A percentile compares a stretch with the other conserved stretches of the same genome.
phyloP scores from a whole-genome alignment of 2,113 vertebrate species.

The Podarcis cretensis region DNA sequence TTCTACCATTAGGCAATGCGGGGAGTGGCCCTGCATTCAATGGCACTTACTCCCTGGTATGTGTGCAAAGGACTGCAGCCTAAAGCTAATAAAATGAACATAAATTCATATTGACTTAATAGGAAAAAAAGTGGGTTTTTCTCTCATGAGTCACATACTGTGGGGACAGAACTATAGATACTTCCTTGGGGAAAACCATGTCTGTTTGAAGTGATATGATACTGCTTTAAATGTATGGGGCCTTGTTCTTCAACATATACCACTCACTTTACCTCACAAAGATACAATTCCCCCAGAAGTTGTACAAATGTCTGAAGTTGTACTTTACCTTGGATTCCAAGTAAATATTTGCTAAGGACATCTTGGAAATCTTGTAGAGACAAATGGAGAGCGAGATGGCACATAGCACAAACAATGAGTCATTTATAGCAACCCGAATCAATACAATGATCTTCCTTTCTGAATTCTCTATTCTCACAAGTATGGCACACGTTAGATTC shows the following conservation, averaged over 20 bases:
- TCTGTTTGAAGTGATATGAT: too few species aligned
- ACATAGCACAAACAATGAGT: slow-evolving; percentile 90
- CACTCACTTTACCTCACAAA: neutral
- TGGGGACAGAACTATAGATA: too few species aligned
- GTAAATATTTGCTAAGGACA: slow-evolving; percentile 95
- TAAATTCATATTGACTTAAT: too few species aligned
- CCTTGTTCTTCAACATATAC: neutral
- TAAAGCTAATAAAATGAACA: too few species aligned
- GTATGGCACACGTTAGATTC: slow-evolving; percentile 91
- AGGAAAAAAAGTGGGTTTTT: too few species aligned
- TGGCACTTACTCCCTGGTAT: neutral
- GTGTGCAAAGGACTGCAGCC: too few species aligned
- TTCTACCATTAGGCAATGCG: neutral
- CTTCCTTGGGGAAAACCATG: too few species aligned
- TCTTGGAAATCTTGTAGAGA: slow-evolving; percentile 95
- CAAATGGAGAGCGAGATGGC: slow-evolving; percentile 91
- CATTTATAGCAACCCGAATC: slow-evolving; percentile 91
- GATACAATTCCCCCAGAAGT: slow-evolving; percentile 17
- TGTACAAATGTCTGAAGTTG: slow-evolving; percentile 56
- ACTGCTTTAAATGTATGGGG: too few species aligned
- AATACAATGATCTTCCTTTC: slow-evolving; percentile 87
- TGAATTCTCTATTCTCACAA: slow-evolving; percentile 85
- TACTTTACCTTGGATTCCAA: slow-evolving; percentile 92
- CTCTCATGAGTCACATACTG: too few species aligned
- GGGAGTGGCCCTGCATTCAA: neutral